Conservation (phyloP, 2,113 vertebrate species). For the Syngnathus scovelli region DNA sequence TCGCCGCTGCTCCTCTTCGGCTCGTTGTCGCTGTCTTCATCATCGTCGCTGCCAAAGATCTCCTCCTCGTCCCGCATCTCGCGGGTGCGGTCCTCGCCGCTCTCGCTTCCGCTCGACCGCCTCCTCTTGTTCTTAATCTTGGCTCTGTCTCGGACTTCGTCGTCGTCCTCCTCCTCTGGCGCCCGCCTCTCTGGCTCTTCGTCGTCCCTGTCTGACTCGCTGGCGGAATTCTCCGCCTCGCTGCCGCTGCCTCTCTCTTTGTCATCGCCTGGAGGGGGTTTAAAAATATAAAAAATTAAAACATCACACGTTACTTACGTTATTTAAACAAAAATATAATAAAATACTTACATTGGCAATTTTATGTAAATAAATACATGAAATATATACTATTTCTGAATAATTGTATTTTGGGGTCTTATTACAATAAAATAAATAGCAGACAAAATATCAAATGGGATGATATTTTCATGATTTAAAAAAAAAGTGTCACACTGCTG, state of each 20-base stretch:
- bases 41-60: constrained; percentile 85
- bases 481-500: too few species aligned
- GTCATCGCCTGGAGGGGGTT: constrained; percentile 73
- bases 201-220: constrained; percentile 73
- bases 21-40: constrained; percentile 76
- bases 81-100: constrained; percentile 69
- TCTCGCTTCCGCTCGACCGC: constrained; percentile 76
- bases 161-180: constrained; percentile 54
- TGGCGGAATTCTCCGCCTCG: constrained; percentile 72
- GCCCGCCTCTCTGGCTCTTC: constrained; percentile 49
- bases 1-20: constrained; percentile 66
- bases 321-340: too few species aligned
- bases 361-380: neutral
- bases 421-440: neutral
- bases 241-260: constrained; percentile 83
- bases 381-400: neutral
- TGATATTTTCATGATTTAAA: too few species aligned
- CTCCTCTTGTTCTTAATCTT: constrained; percentile 37
- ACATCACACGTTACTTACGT: neutral
- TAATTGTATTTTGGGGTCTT: neutral
- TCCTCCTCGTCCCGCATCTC: constrained; percentile 85
- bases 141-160: constrained; percentile 26
- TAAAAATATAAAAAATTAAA: neutral
- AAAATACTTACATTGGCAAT: neutral
- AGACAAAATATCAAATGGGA: too few species aligned